phyloP scores from a whole-genome alignment of 2,113 vertebrate genomes.

The Anseranas semipalmata region DNA sequence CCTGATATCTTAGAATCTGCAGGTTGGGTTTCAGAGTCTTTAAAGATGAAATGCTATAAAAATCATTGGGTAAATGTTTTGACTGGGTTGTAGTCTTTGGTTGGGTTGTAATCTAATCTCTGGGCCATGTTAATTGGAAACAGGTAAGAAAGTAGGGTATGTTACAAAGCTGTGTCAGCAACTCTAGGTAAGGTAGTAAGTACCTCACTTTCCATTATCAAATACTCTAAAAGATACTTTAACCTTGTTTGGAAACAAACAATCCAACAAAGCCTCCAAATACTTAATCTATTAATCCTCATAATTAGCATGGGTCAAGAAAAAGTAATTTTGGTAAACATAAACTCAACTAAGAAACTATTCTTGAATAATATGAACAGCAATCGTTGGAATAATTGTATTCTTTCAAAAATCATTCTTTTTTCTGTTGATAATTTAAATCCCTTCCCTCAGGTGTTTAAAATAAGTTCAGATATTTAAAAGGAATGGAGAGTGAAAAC shows the following conservation, averaged over 20 bases:
- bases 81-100: neutral
- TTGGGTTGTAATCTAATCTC: neutral
- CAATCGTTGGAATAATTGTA: neutral
- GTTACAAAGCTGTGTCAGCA: neutral
- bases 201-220: neutral
- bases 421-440: neutral
- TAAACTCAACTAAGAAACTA: neutral
- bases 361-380: neutral
- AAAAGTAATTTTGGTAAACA: constrained; percentile 18
- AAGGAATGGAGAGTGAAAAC: neutral
- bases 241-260: constrained; percentile 34
- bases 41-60: neutral
- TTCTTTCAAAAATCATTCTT: neutral
- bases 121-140: neutral
- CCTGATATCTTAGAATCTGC: neutral
- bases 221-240: neutral
- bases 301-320: neutral
- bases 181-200: neutral
- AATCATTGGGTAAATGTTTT: neutral
- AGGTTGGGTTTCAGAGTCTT: neutral
- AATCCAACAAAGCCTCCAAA: neutral
- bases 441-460: neutral
- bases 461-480: neutral
- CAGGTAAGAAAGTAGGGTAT: neutral
- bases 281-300: neutral